Percentiles rank a stretch among this genome's conserved stretches.
Conservation (phyloP, 1,140 invertebrate genomes). For the Sminthurinus signatus region DNA sequence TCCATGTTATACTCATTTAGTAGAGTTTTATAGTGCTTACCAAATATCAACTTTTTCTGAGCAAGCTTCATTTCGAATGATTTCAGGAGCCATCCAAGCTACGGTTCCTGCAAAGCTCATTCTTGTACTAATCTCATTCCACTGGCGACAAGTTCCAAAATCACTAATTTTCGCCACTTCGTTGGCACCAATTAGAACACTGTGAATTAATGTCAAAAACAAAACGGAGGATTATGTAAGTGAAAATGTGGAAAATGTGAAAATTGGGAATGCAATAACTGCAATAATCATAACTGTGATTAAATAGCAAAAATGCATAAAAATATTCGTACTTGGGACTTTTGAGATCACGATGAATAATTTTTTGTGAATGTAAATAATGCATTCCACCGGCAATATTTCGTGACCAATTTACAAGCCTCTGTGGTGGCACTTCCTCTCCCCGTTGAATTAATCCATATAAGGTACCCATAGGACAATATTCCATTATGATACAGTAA, state of each 20-base stretch:
- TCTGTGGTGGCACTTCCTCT: slow-evolving; percentile 68
- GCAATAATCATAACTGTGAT: no score
- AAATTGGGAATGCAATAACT: no score
- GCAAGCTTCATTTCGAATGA: slow-evolving; percentile 92
- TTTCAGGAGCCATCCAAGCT: slow-evolving; percentile 99
- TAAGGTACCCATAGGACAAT: slow-evolving; percentile 88
- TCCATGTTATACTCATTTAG: no score
- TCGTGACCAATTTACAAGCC: slow-evolving; percentile 85
- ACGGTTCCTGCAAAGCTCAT: slow-evolving; percentile 98
- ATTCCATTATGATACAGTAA: slow-evolving; percentile 97
- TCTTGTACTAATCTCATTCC: slow-evolving; percentile 89
- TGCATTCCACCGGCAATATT: slow-evolving; percentile 95
- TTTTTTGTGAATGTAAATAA: slow-evolving; percentile 92
- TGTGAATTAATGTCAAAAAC: slow-evolving; percentile 50
- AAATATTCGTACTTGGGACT: slow-evolving; percentile 94
- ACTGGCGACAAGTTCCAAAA: slow-evolving; percentile 92
- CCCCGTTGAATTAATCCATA: slow-evolving; percentile 81
- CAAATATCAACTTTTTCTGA: slow-evolving; percentile 96
- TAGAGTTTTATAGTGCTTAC: no score
- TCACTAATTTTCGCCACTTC: slow-evolving; percentile 94
- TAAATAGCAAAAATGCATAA: no score
- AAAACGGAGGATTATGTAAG: neutral
- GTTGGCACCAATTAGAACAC: slow-evolving; percentile 84
- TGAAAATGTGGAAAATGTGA: no score
- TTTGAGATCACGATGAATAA: slow-evolving; percentile 95